phyloP scores from a whole-genome alignment of 1,140 invertebrate genomes.

The Holcopasites calliopsidis region DNA sequence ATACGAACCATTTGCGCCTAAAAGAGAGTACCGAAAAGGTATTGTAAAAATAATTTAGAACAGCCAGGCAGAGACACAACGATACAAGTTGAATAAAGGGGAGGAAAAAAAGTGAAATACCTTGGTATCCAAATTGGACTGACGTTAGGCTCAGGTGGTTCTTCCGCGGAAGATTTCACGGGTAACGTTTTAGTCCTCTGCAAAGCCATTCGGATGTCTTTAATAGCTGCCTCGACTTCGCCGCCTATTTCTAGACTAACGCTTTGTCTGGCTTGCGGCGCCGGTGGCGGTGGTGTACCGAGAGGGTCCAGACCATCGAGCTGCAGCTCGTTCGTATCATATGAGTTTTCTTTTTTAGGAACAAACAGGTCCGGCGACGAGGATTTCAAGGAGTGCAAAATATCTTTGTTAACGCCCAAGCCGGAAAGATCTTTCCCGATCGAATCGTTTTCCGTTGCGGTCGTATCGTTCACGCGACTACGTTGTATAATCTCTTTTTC shows the following conservation, averaged over 20 bases:
- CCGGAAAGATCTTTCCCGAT: constrained; percentile 69
- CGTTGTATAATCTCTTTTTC: constrained; percentile 86
- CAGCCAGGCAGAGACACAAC: not conserved
- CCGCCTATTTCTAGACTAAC: constrained; percentile 72
- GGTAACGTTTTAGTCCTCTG: constrained; percentile 87
- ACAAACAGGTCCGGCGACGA: constrained; percentile 79
- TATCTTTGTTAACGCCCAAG: constrained; percentile 74
- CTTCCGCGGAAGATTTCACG: constrained; percentile 78
- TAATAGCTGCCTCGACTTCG: constrained; percentile 87
- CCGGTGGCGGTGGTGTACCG: constrained; percentile 85
- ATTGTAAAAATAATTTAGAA: not conserved
- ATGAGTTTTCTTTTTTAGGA: constrained; percentile 79
- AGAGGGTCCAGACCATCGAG: constrained; percentile 84
- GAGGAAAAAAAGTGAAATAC: constrained; percentile 71
- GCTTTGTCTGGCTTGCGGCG: constrained; percentile 81
- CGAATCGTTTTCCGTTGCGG: constrained; percentile 58
- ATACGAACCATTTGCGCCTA: not conserved
- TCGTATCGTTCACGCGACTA: constrained; percentile 75
- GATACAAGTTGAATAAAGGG: not conserved
- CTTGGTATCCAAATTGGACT: constrained; percentile 85
- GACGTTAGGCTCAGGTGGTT: constrained; percentile 74
- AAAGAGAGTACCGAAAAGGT: too few relatives aligned
- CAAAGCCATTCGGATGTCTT: constrained; percentile 89
- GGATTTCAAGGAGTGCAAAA: constrained; percentile 72
- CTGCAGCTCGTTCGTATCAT: constrained; percentile 78